phyloP scores from a whole-genome alignment of 2,888 invertebrate genomes.

The Linnaemya vulpina region DNA sequence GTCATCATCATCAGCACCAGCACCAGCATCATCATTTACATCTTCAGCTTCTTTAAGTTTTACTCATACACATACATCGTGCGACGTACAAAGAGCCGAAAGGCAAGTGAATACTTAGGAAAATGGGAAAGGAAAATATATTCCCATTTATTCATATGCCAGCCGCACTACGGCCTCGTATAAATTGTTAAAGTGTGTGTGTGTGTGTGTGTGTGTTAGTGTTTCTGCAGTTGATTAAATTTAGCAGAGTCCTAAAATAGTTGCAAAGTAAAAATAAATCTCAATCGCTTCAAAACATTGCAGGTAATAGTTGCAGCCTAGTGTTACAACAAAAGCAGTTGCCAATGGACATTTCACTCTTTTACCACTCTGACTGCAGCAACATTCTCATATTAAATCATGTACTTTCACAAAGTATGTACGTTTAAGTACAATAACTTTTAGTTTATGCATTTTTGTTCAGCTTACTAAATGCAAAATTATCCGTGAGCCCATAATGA shows the following conservation, averaged over 20 bases:
- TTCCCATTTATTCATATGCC: conserved; percentile 4
- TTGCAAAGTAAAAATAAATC: not conserved
- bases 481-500: conserved; percentile 79
- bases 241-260: conserved; percentile 25
- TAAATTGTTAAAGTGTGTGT: conserved; percentile 4
- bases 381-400: conserved; percentile 34
- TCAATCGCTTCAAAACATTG: not conserved
- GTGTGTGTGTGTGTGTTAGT: conserved; percentile 4
- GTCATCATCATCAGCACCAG: conserved; percentile 15
- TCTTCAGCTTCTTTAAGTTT: conserved; percentile 50
- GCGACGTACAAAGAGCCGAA: not conserved
- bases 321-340: not conserved
- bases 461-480: conserved; percentile 72
- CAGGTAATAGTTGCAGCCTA: not conserved
- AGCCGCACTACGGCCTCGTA: conserved; percentile 10
- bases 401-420: not conserved
- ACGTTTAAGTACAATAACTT: conserved; percentile 43
- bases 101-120: conserved; percentile 23
- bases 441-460: conserved; percentile 61
- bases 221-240: conserved; percentile 21
- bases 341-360: not conserved
- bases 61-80: conserved; percentile 25
- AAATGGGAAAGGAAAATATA: conserved; percentile 30
- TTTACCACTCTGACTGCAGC: conserved; percentile 2
- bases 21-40: conserved; percentile 5